Evolutionary conservation across 2,113 vertebrate genomes (phyloP).

Genomic region (Gorsachius goisagi): DNA sequence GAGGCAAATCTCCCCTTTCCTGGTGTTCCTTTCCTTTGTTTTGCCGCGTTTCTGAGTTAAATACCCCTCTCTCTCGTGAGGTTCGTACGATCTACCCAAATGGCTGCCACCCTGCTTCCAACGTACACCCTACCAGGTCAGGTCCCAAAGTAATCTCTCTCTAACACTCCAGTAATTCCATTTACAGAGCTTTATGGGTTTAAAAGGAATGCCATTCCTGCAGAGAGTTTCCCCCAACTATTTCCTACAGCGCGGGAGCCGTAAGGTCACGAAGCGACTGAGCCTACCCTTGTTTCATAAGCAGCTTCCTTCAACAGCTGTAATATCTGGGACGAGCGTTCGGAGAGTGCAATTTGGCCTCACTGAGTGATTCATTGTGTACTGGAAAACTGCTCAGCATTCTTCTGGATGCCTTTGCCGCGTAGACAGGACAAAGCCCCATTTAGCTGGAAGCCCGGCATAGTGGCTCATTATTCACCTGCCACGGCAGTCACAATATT

Average conservation of each 20-base stretch:
- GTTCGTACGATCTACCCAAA: neutral
- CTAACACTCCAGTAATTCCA: slow-evolving; percentile 1
- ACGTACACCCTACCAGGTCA: neutral
- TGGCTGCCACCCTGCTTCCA: neutral
- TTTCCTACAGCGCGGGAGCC: slow-evolving; percentile 40
- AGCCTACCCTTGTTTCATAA: slow-evolving; percentile 64
- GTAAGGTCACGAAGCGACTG: slow-evolving; percentile 23
- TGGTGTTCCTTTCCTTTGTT: neutral
- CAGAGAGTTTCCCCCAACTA: slow-evolving; percentile 27
- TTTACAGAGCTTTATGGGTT: neutral
- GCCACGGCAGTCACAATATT: slow-evolving; percentile 22
- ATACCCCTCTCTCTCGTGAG: neutral
- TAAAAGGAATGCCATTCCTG: slow-evolving; percentile 24
- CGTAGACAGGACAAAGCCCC: slow-evolving; percentile 51
- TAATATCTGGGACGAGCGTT: slow-evolving; percentile 62
- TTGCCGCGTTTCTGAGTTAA: neutral
- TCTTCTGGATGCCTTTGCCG: slow-evolving; percentile 56
- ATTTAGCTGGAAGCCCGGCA: slow-evolving; percentile 44
- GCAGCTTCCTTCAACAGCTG: slow-evolving; percentile 47
- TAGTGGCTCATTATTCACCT: slow-evolving; percentile 55
- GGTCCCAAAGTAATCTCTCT: neutral
- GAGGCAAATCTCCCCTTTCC: neutral
- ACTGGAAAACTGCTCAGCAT: slow-evolving; percentile 63
- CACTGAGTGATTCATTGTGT: slow-evolving; percentile 69
- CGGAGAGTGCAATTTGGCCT: slow-evolving; percentile 44